Evolutionary conservation across 2,797 vertebrate species (phyloP).

Genomic region (Cynodonichthys magdalenae): DNA sequence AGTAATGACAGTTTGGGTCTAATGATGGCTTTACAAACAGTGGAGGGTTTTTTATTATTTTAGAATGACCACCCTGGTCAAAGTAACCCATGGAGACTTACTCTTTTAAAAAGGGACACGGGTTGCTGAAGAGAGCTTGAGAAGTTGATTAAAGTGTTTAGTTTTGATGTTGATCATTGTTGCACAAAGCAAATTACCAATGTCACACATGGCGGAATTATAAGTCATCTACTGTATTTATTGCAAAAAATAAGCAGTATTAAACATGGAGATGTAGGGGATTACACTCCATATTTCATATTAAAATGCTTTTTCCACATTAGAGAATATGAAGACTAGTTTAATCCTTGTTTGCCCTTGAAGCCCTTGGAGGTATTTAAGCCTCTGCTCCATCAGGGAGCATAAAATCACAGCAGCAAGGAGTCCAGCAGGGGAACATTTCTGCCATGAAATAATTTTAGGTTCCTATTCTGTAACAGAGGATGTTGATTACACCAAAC

Average conservation of each 20-base stretch:
- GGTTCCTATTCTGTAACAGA: slow-evolving; percentile 31
- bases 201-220: not conserved
- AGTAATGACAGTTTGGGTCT: slow-evolving; percentile 15
- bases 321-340: slow-evolving; percentile 39
- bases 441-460: slow-evolving; percentile 36
- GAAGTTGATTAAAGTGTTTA: slow-evolving; percentile 12
- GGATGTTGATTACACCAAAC: slow-evolving; percentile 47
- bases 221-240: not conserved
- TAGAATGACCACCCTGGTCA: slow-evolving; percentile 18
- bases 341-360: slow-evolving; percentile 59
- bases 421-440: slow-evolving; percentile 22
- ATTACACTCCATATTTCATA: slow-evolving; percentile 46
- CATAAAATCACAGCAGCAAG: slow-evolving; percentile 45
- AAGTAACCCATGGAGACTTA: not conserved
- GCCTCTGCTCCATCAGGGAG: slow-evolving; percentile 29
- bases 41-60: not conserved
- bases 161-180: slow-evolving; percentile 23
- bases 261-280: slow-evolving; percentile 6
- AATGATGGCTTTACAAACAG: slow-evolving; percentile 2
- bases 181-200: slow-evolving; percentile 1
- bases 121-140: not conserved
- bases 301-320: slow-evolving; percentile 25
- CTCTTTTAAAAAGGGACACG: slow-evolving; percentile 2
- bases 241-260: not conserved
- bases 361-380: slow-evolving; percentile 60